A percentile compares a stretch with the other conserved stretches of the same genome.
These are phyloP conservation scores for Tiliacea aurago DNA, from an alignment of 2,888 invertebrate species.

Conservation along the genomic window DNA sequence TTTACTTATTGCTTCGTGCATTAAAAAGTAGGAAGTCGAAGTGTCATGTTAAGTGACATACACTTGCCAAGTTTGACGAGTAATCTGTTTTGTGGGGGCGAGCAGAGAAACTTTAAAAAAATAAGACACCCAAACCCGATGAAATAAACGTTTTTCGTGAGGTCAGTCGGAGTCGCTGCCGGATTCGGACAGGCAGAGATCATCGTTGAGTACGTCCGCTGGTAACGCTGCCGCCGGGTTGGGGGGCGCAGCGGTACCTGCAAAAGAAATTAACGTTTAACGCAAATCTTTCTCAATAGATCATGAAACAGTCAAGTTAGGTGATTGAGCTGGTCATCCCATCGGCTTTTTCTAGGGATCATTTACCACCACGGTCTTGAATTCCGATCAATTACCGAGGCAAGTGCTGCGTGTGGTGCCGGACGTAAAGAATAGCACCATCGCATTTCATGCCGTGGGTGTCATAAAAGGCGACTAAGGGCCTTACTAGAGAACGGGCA, in stretches of 20 bases:
- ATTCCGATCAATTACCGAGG: neutral
- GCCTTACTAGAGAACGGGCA: too few species aligned
- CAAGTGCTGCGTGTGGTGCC: too few species aligned
- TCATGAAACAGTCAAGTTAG: neutral
- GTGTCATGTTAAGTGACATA: constrained; percentile 48
- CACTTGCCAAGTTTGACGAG: constrained; percentile 68
- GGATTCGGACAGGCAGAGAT: constrained; percentile 96
- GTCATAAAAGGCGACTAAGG: too few species aligned
- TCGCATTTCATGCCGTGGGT: too few species aligned
- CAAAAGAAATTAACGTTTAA: neutral
- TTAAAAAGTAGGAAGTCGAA: constrained; percentile 26
- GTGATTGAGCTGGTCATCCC: neutral
- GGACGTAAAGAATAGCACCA: too few species aligned
- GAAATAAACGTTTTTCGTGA: constrained; percentile 69
- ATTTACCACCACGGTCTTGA: neutral
- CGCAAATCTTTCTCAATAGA: neutral
- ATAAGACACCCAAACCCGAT: constrained; percentile 67
- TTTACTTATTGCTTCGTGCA: constrained; percentile 41
- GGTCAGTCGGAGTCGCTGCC: constrained; percentile 94
- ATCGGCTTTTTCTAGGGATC: neutral
- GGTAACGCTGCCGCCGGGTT: constrained; percentile 84
- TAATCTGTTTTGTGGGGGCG: constrained; percentile 58
- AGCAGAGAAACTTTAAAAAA: constrained; percentile 59
- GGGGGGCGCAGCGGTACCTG: constrained; percentile 72
- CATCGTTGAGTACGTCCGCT: constrained; percentile 94